phyloP scores from a whole-genome alignment of 2,888 invertebrate genomes.

The Ectropis crepuscularia region DNA sequence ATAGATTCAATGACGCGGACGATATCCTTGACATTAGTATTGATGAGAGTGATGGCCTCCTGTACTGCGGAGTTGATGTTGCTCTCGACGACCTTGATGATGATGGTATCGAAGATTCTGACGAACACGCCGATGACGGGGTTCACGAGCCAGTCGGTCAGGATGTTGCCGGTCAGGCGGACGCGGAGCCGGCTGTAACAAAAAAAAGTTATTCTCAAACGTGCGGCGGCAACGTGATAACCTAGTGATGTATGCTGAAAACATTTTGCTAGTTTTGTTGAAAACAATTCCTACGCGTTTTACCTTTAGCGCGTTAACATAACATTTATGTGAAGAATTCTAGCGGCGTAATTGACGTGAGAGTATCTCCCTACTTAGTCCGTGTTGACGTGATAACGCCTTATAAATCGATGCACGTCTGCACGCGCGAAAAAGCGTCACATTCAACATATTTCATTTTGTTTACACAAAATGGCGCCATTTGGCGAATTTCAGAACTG shows the following conservation, averaged over 20 bases:
- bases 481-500: too few species aligned
- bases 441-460: too few species aligned
- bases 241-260: background rate
- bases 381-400: too few species aligned
- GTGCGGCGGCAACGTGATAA: background rate
- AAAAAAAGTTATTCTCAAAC: constrained; percentile 12
- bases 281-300: too few species aligned
- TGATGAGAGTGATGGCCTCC: constrained; percentile 61
- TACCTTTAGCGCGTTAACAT: too few species aligned
- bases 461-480: too few species aligned
- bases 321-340: too few species aligned
- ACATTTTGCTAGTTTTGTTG: background rate
- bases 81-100: constrained; percentile 71
- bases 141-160: constrained; percentile 80
- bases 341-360: too few species aligned
- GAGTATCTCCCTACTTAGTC: too few species aligned
- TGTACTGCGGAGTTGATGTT: constrained; percentile 67
- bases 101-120: constrained; percentile 74
- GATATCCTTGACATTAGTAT: constrained; percentile 60
- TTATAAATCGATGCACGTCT: too few species aligned
- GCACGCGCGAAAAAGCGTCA: too few species aligned
- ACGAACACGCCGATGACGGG: constrained; percentile 72
- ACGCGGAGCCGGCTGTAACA: constrained; percentile 74
- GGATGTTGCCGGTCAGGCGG: constrained; percentile 76
- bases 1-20: constrained; percentile 60